These are phyloP conservation scores for Hylaeus anthracinus DNA, from an alignment of 1,140 invertebrate species.

Conservation along the genomic window DNA sequence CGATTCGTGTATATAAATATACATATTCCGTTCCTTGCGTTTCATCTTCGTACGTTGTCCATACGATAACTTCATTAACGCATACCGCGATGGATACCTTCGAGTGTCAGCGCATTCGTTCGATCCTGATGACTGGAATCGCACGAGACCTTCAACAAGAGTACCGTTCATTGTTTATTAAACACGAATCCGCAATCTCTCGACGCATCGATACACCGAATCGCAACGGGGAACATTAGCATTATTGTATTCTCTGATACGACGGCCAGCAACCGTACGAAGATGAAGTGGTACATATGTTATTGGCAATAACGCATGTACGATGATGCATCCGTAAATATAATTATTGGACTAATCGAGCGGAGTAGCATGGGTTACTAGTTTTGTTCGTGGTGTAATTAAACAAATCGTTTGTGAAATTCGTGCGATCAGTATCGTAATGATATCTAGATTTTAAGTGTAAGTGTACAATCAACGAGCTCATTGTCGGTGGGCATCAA, in stretches of 20 bases:
- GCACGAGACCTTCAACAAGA: neutral
- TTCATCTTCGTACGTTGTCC: slow-evolving; percentile 62
- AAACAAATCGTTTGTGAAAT: slow-evolving; percentile 53
- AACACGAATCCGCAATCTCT: neutral
- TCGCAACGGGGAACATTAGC: neutral
- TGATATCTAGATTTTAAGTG: slow-evolving; percentile 60
- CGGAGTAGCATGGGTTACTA: slow-evolving; percentile 53
- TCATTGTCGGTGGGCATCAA: slow-evolving; percentile 57
- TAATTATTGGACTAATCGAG: slow-evolving; percentile 53
- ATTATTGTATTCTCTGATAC: neutral
- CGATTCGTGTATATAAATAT: slow-evolving; percentile 51
- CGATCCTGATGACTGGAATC: neutral
- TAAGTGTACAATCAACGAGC: slow-evolving; percentile 55
- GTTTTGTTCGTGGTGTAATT: slow-evolving; percentile 55
- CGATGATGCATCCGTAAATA: slow-evolving; percentile 52
- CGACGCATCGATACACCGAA: neutral
- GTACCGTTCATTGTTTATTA: neutral
- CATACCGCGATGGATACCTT: too few relatives aligned
- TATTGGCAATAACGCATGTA: slow-evolving; percentile 58
- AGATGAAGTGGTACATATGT: slow-evolving; percentile 61
- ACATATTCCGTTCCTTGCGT: slow-evolving; percentile 58
- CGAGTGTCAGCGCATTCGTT: neutral
- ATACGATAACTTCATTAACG: neutral
- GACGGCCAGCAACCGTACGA: slow-evolving; percentile 46
- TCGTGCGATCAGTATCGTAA: slow-evolving; percentile 60